Evolutionary conservation across 2,888 invertebrate species (phyloP).

Genomic region (Dendrolimus pini): DNA sequence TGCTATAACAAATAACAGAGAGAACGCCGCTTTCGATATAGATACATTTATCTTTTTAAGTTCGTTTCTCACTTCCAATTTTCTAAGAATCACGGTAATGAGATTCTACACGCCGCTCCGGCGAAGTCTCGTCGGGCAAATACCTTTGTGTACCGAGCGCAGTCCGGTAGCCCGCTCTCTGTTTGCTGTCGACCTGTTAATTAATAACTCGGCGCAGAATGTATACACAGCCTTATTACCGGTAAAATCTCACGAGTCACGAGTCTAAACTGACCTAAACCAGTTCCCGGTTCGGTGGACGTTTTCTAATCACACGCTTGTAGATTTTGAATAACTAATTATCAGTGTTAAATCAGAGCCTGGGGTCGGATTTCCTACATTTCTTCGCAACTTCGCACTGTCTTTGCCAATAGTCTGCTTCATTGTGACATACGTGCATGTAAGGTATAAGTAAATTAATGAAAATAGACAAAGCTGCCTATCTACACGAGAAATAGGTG

Average conservation of each 20-base stretch:
- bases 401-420: too few species aligned
- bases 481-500: too few species aligned
- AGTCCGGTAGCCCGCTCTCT: constrained; percentile 66
- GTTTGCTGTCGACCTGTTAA: constrained; percentile 76
- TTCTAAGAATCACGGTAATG: constrained; percentile 69
- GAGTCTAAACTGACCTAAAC: constrained; percentile 58
- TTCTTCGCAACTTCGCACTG: too few species aligned
- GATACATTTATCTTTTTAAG: constrained; percentile 61
- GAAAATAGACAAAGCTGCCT: too few species aligned
- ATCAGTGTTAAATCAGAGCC: constrained; percentile 4
- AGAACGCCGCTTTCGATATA: constrained; percentile 10
- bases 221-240: constrained; percentile 75
- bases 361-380: too few species aligned
- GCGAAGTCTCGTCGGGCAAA: constrained; percentile 58
- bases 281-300: constrained; percentile 48
- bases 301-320: constrained; percentile 57
- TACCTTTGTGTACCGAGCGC: constrained; percentile 63
- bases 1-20: constrained; percentile 7
- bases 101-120: constrained; percentile 63
- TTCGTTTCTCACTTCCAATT: constrained; percentile 69
- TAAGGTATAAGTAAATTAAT: too few species aligned
- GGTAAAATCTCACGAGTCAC: constrained; percentile 75
- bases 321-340: constrained; percentile 27
- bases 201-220: constrained; percentile 71
- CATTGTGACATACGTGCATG: too few species aligned